Evolutionary conservation across 2,797 vertebrate genomes (phyloP).

Genomic region (Trematomus bernacchii): DNA sequence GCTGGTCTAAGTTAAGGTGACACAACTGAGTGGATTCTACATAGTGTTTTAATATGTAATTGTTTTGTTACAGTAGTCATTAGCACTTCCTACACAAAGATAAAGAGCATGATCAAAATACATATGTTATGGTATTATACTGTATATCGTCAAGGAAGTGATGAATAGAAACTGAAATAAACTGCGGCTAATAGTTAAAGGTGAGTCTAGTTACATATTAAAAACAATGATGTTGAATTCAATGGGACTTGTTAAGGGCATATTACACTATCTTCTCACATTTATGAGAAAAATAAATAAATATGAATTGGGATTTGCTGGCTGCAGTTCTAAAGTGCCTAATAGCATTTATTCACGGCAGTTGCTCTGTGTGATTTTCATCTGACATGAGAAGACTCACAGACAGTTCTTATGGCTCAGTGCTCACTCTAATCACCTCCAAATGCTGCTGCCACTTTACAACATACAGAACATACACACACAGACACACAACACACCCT

Average conservation of each 20-base stretch:
- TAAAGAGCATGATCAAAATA: rapidly evolving
- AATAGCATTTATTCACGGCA: background rate
- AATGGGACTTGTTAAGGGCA: background rate
- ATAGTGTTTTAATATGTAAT: background rate
- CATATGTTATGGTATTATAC: background rate
- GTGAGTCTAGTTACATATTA: background rate
- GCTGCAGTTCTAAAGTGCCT: background rate
- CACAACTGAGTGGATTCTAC: background rate
- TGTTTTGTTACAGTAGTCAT: background rate
- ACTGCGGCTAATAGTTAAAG: background rate
- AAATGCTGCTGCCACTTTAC: background rate
- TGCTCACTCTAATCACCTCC: slow-evolving; percentile 29
- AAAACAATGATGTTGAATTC: background rate
- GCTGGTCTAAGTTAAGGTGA: background rate
- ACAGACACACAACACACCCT: slow-evolving; percentile 21
- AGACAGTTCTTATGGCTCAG: slow-evolving; percentile 6
- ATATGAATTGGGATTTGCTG: background rate
- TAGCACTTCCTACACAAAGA: background rate
- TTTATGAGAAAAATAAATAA: background rate
- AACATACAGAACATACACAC: background rate
- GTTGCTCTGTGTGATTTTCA: background rate
- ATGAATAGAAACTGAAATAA: background rate
- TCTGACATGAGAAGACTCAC: background rate
- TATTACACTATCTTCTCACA: background rate
- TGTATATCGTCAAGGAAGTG: too few species aligned